Evolutionary conservation across 2,888 invertebrate genomes (phyloP), one percentile per base, ranked within the genome.

Genomic region (Aspidiotus rigidus): DNA sequence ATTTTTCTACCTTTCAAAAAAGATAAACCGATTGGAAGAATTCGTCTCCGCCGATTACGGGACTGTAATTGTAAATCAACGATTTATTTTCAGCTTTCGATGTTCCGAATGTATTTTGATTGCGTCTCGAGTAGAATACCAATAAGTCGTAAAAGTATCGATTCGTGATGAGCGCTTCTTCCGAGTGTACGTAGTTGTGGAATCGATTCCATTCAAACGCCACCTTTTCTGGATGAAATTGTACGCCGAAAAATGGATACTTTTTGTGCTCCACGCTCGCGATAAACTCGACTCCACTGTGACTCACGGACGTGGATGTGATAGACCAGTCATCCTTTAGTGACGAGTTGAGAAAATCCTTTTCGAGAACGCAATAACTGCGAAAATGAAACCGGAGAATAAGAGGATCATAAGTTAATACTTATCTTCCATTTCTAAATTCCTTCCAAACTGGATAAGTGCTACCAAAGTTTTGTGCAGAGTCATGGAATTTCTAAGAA

Each of bases 191-290:
- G 16, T 62, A 53, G 54, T 67, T 60, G 7, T 54, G 7, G 39
- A 13, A 1, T 9, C 15, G 17, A 16, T 9, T 40, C 71, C 71
- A 71, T 64, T 72, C 72, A 13, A 59, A 71, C 1, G 67, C 40
- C 16, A 67, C 60, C 63, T 72, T 72, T 60, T 72, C 72, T 16
- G 72, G 72, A 62, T 72, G 72, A 49, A 72, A 72, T 66, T 72
- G 72, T 16, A 72, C 17, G 15, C 69, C 72, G 8, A 72, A 62
- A 62, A 72, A 71, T 63, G 72, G 72, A 62, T 72, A 72, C n/a
- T 64, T 63, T 28, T 44, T 70, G 10, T 69, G 69, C 62, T 72
- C 72, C 55, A 72, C 67, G 59, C 57, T 71, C 10, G 72, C 71
- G 15, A 72, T 69, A 53, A 72, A 72, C n/a, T 70, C 53, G 7